Evolutionary conservation across 2,888 invertebrate species (phyloP), one percentile per base, ranked within the genome.

Genomic region (Tetramorium bicarinatum): DNA sequence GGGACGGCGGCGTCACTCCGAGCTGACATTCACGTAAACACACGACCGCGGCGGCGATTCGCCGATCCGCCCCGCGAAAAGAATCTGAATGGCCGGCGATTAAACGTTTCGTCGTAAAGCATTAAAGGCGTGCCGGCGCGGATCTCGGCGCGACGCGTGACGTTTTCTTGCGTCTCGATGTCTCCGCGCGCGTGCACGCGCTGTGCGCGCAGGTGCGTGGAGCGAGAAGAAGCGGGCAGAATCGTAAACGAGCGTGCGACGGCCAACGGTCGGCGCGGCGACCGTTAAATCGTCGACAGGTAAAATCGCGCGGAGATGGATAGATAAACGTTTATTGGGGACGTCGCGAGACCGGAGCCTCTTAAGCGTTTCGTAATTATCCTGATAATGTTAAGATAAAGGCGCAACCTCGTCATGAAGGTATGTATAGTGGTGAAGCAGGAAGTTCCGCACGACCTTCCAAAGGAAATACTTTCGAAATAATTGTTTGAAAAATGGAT

Each of bases 1-100:
- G 41, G 59, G 59, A 18, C 59, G 59, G 72, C 64, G 56, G 72
- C 64, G 56, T 44, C 18, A 13, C 52, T 49, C 11, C 21, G 44
- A 71, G 47, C 83, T 62, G 84, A 85, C 90, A 87, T 85, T 88
- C 89, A 87, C 85, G 87, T 87, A 85, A 91, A 90, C 88, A 83
- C 88, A 84, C 87, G 77, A 82, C 81, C 79, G 29, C 29, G 29
- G 29, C 84, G 84, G 76, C 56, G 82, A 77, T 89, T 84, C 87
- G 87, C 83, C 79, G 85, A 89, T 86, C 80, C 81, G 85, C 84
- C 84, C 66, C 83, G 87, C 85, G 87, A 87, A 89, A 91, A 88
- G 89, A 85, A 86, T 74, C 77, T 85, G 69, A 89, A 89, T 87
- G 84, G 59, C 38, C 62, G 74, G 66, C 82, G 87, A 86, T 87